phyloP scores from a whole-genome alignment of 2,797 vertebrate species.

The Novumbra hubbsi region DNA sequence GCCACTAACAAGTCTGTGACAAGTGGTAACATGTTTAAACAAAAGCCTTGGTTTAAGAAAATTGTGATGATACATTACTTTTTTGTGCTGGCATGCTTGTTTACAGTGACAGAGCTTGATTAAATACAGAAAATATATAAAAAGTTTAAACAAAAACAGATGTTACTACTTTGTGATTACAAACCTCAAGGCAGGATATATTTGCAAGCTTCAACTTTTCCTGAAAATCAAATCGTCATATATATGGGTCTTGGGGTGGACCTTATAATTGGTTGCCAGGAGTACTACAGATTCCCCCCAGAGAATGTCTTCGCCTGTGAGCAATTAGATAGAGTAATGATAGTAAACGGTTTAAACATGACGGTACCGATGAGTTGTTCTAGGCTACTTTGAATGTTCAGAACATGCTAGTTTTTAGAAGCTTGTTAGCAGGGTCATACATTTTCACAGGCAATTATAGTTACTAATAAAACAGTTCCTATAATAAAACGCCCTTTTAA shows the following conservation, averaged over 20 bases:
- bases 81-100: not conserved
- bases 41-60: conserved; percentile 2
- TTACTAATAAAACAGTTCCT: not conserved
- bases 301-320: not conserved
- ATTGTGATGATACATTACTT: not conserved
- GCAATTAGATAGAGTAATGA: not conserved
- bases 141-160: not conserved
- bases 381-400: not conserved
- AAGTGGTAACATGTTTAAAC: not conserved
- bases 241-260: not conserved
- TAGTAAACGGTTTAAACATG: not conserved
- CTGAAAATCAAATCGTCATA: not conserved
- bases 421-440: not conserved
- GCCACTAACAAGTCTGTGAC: not conserved
- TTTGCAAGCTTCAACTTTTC: not conserved
- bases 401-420: not conserved
- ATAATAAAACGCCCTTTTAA: not conserved
- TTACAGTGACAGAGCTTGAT: not conserved
- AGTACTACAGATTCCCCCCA: not conserved
- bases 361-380: not conserved
- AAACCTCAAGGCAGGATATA: not conserved
- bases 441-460: not conserved
- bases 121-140: not conserved
- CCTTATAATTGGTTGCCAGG: not conserved
- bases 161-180: not conserved